A percentile compares a stretch with the other conserved stretches of the same genome.
Evolutionary conservation across 2,113 vertebrate genomes (phyloP).

Genomic region (Syngnathus typhle): DNA sequence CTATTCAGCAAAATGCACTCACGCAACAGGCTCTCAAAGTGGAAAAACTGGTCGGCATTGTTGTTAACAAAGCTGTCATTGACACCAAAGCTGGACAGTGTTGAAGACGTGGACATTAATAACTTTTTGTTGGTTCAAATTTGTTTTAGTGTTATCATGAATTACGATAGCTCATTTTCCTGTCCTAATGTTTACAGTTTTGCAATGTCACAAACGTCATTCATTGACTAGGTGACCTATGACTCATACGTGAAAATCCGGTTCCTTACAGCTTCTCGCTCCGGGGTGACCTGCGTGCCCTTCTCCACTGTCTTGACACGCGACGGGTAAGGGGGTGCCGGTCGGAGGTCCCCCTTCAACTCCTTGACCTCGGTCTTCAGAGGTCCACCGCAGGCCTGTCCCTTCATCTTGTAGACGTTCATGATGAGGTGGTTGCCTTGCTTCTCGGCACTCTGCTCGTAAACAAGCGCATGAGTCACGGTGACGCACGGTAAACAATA

Average conservation of each 20-base stretch:
- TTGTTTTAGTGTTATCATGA: too few relatives aligned
- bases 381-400: conserved; percentile 47
- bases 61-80: neutral
- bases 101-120: too few relatives aligned
- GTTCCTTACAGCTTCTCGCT: conserved; percentile 68
- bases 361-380: conserved; percentile 68
- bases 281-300: conserved; percentile 72
- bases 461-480: neutral
- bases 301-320: conserved; percentile 76
- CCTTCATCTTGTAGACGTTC: conserved; percentile 81
- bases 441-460: conserved; percentile 80
- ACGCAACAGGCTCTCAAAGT: neutral
- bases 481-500: neutral
- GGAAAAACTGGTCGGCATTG: neutral
- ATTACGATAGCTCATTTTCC: too few relatives aligned
- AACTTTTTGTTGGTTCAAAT: too few relatives aligned
- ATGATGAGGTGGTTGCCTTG: conserved; percentile 88
- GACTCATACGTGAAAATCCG: conserved; percentile 1
- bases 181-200: neutral
- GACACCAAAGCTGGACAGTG: too few relatives aligned
- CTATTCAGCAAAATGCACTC: neutral
- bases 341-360: conserved; percentile 74
- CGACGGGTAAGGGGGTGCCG: conserved; percentile 69
- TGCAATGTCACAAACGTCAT: neutral
- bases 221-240: neutral